Evolutionary conservation across 1,140 invertebrate genomes (phyloP).

Genomic region (Micrasema longulum): DNA sequence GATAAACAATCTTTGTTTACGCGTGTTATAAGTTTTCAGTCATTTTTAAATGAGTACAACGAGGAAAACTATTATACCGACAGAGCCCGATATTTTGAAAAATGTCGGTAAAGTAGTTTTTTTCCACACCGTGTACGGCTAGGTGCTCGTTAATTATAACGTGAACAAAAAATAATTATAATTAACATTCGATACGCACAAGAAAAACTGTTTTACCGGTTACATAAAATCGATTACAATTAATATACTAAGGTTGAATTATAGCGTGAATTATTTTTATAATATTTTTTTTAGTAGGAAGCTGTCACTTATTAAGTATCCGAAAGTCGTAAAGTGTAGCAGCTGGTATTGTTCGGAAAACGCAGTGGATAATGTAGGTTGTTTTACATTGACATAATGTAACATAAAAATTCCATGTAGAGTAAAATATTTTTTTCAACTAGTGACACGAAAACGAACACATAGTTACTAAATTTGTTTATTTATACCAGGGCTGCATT

Average conservation of each 20-base stretch:
- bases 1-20: no score
- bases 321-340: no score
- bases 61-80: neutral
- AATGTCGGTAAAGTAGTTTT: slow-evolving; percentile 1
- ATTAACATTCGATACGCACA: neutral
- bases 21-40: neutral
- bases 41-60: neutral
- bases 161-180: neutral
- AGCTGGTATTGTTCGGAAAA: no score
- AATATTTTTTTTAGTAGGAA: neutral
- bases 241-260: neutral
- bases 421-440: no score
- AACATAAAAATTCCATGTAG: no score
- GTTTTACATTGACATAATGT: no score
- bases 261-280: neutral
- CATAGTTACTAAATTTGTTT: no score
- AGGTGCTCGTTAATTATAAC: neutral
- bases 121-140: neutral
- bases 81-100: neutral
- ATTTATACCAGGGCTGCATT: no score
- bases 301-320: no score
- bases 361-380: no score
- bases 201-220: neutral
- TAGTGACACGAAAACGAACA: no score
- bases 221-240: neutral